Evolutionary conservation across 1,140 invertebrate genomes (phyloP).

Genomic region (Eriocheir sinensis): DNA sequence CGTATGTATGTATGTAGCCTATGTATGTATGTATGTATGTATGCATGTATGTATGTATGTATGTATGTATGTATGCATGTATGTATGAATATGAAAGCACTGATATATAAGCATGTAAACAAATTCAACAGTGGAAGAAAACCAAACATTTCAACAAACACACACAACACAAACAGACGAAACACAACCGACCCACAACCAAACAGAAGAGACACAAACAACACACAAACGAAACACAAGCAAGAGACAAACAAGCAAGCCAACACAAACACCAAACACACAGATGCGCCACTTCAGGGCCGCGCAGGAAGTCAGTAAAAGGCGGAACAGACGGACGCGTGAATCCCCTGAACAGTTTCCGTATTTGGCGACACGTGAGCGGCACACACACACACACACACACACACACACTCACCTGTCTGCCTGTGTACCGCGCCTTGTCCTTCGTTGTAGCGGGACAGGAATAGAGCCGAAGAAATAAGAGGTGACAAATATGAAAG

Average conservation of each 20-base stretch:
- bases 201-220: slow-evolving; percentile 11
- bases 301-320: neutral
- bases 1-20: neutral
- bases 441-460: neutral
- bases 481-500: neutral
- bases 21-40: neutral
- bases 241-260: too few species aligned
- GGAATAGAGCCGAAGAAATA: too few species aligned
- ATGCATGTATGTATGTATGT: slow-evolving; percentile 17
- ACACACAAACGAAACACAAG: slow-evolving; percentile 13
- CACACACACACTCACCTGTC: neutral
- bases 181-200: neutral
- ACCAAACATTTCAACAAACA: neutral
- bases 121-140: neutral
- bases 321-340: neutral
- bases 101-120: neutral
- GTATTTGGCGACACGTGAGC: too few species aligned
- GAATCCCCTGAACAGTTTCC: too few species aligned
- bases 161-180: neutral
- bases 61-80: slow-evolving; percentile 34
- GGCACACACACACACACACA: slow-evolving; percentile 50
- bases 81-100: slow-evolving; percentile 7
- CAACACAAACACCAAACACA: neutral
- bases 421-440: neutral
- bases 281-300: neutral